Evolutionary conservation across 2,888 invertebrate species (phyloP).

Genomic region (Oxyscelio sp.): DNA sequence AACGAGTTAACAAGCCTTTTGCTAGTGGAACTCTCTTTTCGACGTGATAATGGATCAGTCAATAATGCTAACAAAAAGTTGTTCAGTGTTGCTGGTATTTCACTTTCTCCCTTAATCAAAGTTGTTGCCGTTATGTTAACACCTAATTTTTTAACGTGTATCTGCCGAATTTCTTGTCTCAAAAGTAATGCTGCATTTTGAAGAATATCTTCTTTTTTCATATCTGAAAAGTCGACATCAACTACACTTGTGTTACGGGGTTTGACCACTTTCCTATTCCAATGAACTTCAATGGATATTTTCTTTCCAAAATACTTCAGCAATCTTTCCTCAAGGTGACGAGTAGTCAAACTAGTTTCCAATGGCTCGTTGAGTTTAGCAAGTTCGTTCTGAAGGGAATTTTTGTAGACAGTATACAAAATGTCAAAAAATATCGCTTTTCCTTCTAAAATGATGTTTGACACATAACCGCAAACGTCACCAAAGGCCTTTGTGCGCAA

Average conservation of each 20-base stretch:
- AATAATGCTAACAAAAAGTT: too few relatives aligned
- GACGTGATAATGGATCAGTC: constrained; percentile 28
- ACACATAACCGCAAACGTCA: neutral
- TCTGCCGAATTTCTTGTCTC: constrained; percentile 12
- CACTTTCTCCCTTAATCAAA: constrained; percentile 61
- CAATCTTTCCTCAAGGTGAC: constrained; percentile 25
- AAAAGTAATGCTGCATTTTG: constrained; percentile 35
- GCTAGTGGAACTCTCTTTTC: constrained; percentile 16
- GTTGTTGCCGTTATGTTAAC: constrained; percentile 7
- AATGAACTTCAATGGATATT: constrained; percentile 25
- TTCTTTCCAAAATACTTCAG: constrained; percentile 7
- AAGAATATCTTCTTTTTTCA: constrained; percentile 24
- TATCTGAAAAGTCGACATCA: neutral
- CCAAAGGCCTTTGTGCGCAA: neutral
- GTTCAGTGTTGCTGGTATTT: too few relatives aligned
- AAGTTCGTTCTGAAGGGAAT: neutral
- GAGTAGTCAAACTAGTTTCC: constrained; percentile 1
- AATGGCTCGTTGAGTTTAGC: neutral
- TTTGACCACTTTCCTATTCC: constrained; percentile 39
- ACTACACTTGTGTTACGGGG: constrained; percentile 19
- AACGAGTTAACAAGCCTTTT: constrained; percentile 18
- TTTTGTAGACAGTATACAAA: neutral
- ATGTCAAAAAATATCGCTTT: constrained; percentile 10
- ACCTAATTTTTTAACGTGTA: neutral
- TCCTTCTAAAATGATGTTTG: neutral